Evolutionary conservation across 2,113 vertebrate genomes (phyloP).

Genomic region (Thamnaconus septentrionalis): DNA sequence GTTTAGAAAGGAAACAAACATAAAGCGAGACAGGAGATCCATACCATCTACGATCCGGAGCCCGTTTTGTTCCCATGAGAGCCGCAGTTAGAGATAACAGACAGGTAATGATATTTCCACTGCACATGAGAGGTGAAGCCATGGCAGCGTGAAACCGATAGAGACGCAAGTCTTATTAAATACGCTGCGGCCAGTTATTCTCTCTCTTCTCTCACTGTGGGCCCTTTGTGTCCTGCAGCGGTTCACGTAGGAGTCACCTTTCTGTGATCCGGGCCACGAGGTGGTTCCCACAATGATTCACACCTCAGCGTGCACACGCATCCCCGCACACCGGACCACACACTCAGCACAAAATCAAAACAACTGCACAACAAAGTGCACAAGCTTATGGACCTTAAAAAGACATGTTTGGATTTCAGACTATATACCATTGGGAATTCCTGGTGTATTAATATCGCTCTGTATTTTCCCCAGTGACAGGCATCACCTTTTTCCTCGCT

Average conservation of each 20-base stretch:
- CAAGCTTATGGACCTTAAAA: neutral
- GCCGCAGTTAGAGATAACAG: slow-evolving; percentile 28
- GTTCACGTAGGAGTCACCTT: slow-evolving; percentile 57
- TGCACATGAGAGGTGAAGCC: neutral
- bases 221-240: slow-evolving; percentile 61
- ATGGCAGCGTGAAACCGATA: neutral
- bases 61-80: slow-evolving; percentile 39
- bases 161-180: slow-evolving; percentile 57
- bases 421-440: no score
- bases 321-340: neutral
- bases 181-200: slow-evolving; percentile 17
- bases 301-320: slow-evolving; percentile 34
- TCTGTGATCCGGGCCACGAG: slow-evolving; percentile 62
- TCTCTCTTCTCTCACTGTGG: slow-evolving; percentile 44
- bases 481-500: no score
- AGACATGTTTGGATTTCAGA: neutral
- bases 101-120: slow-evolving; percentile 42
- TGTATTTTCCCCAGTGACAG: no score
- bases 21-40: neutral
- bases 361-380: no score
- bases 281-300: slow-evolving; percentile 53
- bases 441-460: no score
- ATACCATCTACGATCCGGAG: neutral
- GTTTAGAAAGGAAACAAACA: slow-evolving; percentile 1
- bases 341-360: no score